Evolutionary conservation across 2,797 vertebrate species (phyloP).

Genomic region (Clamator glandarius): DNA sequence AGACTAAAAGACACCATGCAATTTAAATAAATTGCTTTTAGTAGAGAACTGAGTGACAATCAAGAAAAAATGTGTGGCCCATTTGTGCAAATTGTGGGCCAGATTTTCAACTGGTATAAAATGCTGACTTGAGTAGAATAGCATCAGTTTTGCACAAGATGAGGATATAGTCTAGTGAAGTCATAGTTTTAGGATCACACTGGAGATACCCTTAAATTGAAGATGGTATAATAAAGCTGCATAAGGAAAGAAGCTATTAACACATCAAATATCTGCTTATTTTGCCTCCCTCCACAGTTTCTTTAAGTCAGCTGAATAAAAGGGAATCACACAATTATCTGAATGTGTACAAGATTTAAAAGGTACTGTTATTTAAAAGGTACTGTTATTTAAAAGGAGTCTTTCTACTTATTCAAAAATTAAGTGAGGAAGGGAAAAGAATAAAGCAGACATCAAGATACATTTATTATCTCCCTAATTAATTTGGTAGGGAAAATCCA

Average conservation of each 20-base stretch:
- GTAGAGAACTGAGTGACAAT: background rate
- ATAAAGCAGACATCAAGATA: background rate
- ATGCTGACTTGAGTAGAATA: background rate
- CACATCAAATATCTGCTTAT: background rate
- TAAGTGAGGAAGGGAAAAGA: background rate
- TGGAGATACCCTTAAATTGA: background rate
- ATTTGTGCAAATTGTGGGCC: background rate
- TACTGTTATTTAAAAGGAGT: background rate
- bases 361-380: no score
- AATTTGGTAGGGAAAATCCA: background rate
- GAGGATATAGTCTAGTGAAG: background rate
- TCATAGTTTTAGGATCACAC: background rate
- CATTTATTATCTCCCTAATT: background rate
- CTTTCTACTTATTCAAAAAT: background rate
- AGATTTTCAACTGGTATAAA: background rate
- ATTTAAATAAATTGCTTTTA: slow-evolving; percentile 55
- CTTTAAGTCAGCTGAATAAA: background rate
- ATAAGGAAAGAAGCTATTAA: background rate
- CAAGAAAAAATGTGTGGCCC: background rate
- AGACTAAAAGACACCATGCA: slow-evolving; percentile 38
- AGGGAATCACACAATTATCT: background rate
- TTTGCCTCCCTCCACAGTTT: background rate
- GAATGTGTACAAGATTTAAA: background rate
- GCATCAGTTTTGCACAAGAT: background rate
- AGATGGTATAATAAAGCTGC: background rate